Evolutionary conservation across 1,140 invertebrate species (phyloP), one percentile per base, ranked within the genome.

Genomic region (Anthonomus grandis): DNA sequence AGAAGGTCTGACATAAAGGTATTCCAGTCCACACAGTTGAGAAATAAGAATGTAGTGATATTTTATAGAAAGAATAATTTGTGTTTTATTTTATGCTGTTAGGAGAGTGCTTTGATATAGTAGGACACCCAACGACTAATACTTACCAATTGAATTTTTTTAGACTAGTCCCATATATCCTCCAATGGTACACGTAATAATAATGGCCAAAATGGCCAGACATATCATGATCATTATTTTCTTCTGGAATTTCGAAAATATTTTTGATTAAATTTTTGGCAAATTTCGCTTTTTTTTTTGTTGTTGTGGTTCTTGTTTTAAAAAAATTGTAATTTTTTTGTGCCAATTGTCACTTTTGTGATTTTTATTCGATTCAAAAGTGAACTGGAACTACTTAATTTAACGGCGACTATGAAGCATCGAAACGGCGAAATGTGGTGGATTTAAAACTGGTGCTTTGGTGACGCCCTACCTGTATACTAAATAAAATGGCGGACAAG

Each of bases 151-250:
- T 57, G 47, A 10, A 51, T 60, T n/a, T n/a, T n/a, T n/a, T 68
- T 64, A 62, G 27, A 62, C 63, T 41, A 72, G 54, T 65, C 71
- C 71, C 36, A 73, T 59, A 51, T 71, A 72, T 62, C 68, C 67
- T 59, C 64, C 69, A 57, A 71, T 71, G 62, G 64, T 68, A 57
- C 67, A 65, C 45, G 68, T 61, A 54, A 68, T 56, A 58, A 68
- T 66, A 57, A 69, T 60, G 60, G 63, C 89, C 76, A 97, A 83
- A 76, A 97, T 85, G 68, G 91, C 83, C 76, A 97, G 82, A 81
- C 94, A 96, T 76, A 97, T 90, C 81, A 97, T 83, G 82, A 97
- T 97, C 90, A 96, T 95, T 74, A 97, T 97, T 85, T 97, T 96
- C 91, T 97, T 97, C 93, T 97, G 87, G 81, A 86, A 84, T 74